Evolutionary conservation across 2,888 invertebrate genomes (phyloP), one percentile per base, ranked within the genome.

Genomic region (Trissonchulus latispiculum): DNA sequence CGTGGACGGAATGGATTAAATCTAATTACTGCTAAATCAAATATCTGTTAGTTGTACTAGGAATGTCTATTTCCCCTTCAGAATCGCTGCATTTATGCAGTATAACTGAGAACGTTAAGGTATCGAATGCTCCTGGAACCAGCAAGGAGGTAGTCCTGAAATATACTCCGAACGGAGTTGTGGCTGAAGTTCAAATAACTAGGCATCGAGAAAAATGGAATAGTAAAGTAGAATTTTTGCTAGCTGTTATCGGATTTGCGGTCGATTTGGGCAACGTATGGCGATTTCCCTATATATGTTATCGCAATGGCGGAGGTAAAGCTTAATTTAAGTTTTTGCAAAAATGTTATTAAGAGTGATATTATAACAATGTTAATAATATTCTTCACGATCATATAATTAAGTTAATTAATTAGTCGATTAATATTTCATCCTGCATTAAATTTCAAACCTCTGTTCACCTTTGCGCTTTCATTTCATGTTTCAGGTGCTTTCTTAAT

Each of bases 231-330:
- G 85, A 85, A 78, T 85, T 85, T 74, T 79, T 85, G 1, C 79
- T 86, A 8, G 83, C 83, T 29, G 82, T 83, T 35, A 82, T 83
- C 66, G 83, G 83, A 1, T 83, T 83, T 75, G 82, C 83, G 78
- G 95, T 95, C 81, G 95, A 95, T 77, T 89, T 96, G 81, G 95
- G 95, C 83, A 95, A 95, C 86, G 95, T 96, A 76, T 95, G 95
- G 95, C 77, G 85, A 36, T 85, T 85, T 77, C 85, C 85, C 31
- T 82, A 82, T 72, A 29, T 35, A 23, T 75, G 68, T 69, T 68
- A 67, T 59, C 70, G 72, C 35, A 75, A 75, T 36, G 75, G 75
- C 1, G 75, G 75, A 37, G 75, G 75, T 75, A 48, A 72, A 71
- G n/a, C n/a, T n/a, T n/a, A n/a, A n/a, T n/a, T n/a, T n/a, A n/a